Percentiles rank a stretch among this genome's conserved stretches.
Evolutionary conservation across 2,797 vertebrate genomes (phyloP).

Genomic region (Rousettus madagascariensis): DNA sequence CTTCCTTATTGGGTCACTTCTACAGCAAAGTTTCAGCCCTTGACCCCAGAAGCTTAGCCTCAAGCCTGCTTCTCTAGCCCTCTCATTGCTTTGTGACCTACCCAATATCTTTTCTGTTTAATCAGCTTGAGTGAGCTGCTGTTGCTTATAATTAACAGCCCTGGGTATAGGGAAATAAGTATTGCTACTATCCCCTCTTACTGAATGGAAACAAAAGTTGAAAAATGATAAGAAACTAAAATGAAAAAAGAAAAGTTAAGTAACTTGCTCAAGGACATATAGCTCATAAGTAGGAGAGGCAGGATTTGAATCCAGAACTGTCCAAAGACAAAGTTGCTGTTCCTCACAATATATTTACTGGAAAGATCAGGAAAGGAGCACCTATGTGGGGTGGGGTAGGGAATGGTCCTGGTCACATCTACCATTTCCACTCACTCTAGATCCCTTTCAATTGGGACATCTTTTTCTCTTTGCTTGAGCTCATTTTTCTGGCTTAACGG

Average conservation of each 20-base stretch:
- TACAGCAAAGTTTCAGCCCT: not conserved
- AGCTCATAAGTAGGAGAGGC: not conserved
- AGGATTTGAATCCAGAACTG: not conserved
- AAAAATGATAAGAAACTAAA: conserved; percentile 10
- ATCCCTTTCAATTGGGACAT: not conserved
- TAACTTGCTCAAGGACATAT: not conserved
- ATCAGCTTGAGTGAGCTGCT: not conserved
- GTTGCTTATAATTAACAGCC: not conserved
- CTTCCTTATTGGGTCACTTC: not conserved
- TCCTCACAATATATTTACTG: not conserved
- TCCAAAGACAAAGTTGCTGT: not conserved
- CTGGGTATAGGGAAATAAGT: not conserved
- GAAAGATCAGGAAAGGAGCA: not conserved
- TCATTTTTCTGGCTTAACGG: conserved; percentile 35
- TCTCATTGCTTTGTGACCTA: not conserved
- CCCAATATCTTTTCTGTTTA: not conserved
- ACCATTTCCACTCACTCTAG: not conserved
- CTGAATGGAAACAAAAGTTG: not conserved
- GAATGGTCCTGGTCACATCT: not conserved
- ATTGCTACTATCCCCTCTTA: not conserved
- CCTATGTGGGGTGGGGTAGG: not conserved
- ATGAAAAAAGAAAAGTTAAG: not conserved
- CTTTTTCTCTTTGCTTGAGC: conserved; percentile 13
- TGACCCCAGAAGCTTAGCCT: not conserved
- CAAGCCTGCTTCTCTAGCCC: not conserved